Evolutionary conservation across 2,113 vertebrate genomes (phyloP), one percentile per base, ranked within the genome.

Genomic region (Boleophthalmus pectinirostris): DNA sequence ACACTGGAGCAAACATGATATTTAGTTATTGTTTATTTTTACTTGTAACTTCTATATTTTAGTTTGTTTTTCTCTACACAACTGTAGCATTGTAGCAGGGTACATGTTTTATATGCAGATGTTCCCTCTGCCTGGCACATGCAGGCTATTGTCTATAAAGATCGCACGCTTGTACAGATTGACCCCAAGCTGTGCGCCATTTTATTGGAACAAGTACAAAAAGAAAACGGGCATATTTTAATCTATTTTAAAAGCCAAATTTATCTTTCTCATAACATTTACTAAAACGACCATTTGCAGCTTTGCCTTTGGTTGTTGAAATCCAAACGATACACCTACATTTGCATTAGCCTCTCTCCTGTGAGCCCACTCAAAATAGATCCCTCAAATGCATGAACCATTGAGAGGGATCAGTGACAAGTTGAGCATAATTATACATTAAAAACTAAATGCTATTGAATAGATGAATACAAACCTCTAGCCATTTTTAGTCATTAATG

Each of bases 141-240:
- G 21, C 49, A 74, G 54, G n/a, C 75, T 63, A 57, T 67, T 85
- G 77, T 84, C 74, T 82, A 38, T 7, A 51, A 35, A 43, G 67
- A 85, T 79, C 63, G 54, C 21, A 72, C 15, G 73, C 72, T 88
- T 33, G 29, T 68, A 77, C 68, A 64, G 75, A 29, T 29, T 23
- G 54, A 56, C 21, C 54, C 5, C 47, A 51, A 51, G 16, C 47
- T 20, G 16, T 51, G 6, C 47, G 20, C 18, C 47, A 51, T 51
- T 49, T 16, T 16, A 56, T 23, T 56, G 54, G n/a, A 54, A 21
- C 20, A 20, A 56, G 53, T 56, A 11, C 58, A 51, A 51, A 51
- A 20, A 51, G 47, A 51, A 2, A 2, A 6, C 5, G 38, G 8
- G 0, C 38, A 43, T 43, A 1, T 43, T 43, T 43, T 10, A 43